Evolutionary conservation across 2,113 vertebrate species (phyloP).

Genomic region (Mirounga angustirostris): DNA sequence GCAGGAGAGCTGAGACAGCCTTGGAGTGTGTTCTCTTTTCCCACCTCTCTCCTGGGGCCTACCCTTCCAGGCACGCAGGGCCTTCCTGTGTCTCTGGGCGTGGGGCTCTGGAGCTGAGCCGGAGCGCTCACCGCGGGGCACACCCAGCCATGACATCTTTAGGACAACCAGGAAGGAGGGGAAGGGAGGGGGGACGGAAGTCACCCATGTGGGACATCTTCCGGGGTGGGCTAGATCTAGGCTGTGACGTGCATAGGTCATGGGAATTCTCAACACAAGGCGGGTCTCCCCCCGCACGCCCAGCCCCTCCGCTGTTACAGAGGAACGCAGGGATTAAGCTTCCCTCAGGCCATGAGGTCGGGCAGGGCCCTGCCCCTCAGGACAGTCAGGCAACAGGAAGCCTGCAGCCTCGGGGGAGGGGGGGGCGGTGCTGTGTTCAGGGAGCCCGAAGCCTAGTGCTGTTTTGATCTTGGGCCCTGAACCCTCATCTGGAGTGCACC

Average conservation of each 20-base stretch:
- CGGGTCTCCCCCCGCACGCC: background rate
- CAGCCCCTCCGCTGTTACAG: background rate
- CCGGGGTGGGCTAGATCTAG: background rate
- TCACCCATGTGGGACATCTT: background rate
- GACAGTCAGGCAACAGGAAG: background rate
- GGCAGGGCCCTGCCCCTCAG: background rate
- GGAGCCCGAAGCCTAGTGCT: background rate
- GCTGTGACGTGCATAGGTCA: rapidly evolving
- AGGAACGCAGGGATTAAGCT: background rate
- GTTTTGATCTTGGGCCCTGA: background rate
- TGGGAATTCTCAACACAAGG: background rate
- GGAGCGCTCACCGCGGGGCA: background rate
- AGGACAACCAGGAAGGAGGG: rapidly evolving
- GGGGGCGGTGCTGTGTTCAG: background rate
- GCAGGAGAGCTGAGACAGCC: background rate
- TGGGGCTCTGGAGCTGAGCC: background rate
- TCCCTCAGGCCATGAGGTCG: background rate
- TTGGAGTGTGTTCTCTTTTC: background rate
- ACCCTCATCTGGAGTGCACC: background rate
- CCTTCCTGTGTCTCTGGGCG: background rate
- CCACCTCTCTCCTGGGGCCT: background rate
- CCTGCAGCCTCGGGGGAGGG: background rate
- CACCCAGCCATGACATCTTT: background rate
- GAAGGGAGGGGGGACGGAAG: background rate
- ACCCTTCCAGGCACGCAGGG: background rate